A percentile compares a stretch with the other conserved stretches of the same genome.
Evolutionary conservation across 2,888 invertebrate genomes (phyloP).

Genomic region (Tyria jacobaeae): DNA sequence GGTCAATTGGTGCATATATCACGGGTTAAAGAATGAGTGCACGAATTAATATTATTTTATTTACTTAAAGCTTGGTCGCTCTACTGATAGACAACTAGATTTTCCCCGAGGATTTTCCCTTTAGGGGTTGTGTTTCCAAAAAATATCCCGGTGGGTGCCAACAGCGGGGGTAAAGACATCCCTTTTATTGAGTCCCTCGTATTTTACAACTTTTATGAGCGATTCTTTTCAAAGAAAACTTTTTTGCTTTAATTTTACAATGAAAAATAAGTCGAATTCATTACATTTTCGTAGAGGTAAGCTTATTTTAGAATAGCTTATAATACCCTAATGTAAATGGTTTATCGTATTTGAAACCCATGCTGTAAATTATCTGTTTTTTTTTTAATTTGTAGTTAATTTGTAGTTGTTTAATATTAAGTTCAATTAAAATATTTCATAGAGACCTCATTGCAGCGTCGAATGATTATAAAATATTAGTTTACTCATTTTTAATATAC

Average conservation of each 20-base stretch:
- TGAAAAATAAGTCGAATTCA: conserved; percentile 4
- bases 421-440: no score
- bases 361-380: no score
- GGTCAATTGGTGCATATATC: no score
- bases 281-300: not conserved
- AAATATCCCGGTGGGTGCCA: conserved; percentile 43
- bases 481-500: no score
- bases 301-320: not conserved
- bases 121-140: conserved; percentile 46
- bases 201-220: conserved; percentile 47
- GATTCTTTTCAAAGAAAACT: conserved; percentile 33
- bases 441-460: no score
- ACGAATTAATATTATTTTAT: no score
- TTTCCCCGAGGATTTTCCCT: conserved; percentile 48
- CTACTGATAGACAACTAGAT: conserved; percentile 49
- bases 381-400: no score
- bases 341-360: no score
- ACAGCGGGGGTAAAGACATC: conserved; percentile 34
- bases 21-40: no score
- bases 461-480: no score
- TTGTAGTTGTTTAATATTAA: no score
- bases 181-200: conserved; percentile 44
- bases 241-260: conserved; percentile 30
- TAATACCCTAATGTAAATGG: not conserved
- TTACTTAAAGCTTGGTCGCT: conserved; percentile 24